Conservation (phyloP, 2,797 vertebrate species). For the Novumbra hubbsi region DNA sequence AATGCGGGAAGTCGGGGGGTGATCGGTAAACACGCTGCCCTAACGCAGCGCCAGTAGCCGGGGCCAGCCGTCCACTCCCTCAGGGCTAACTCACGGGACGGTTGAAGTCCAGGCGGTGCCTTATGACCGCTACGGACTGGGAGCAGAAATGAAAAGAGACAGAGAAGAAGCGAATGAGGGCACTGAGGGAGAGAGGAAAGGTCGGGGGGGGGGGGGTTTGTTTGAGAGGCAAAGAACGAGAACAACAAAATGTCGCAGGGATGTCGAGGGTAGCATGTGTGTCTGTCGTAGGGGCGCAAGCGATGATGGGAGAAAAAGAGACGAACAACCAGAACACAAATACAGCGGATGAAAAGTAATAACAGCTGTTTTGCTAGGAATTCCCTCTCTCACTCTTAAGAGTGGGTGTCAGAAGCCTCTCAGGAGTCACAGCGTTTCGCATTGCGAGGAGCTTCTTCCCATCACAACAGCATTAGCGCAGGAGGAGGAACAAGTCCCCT, state of each 20-base stretch:
- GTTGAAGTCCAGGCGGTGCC: neutral
- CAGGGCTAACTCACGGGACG: neutral
- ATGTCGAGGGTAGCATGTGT: no score
- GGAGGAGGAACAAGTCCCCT: conserved; percentile 50
- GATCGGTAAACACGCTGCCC: neutral
- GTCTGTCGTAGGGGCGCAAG: no score
- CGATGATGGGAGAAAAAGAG: neutral
- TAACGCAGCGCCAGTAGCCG: neutral
- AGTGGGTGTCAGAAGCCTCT: neutral
- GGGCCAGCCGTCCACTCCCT: neutral
- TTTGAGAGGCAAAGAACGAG: neutral
- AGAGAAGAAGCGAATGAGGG: neutral
- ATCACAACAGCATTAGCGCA: neutral
- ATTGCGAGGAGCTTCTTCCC: neutral
- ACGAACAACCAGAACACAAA: neutral
- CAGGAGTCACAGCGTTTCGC: conserved; percentile 5
- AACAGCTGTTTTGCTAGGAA: neutral
- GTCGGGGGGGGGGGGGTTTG: no score
- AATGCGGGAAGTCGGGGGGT: conserved; percentile 8
- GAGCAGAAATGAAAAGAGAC: neutral
- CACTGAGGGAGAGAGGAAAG: neutral
- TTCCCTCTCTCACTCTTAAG: neutral
- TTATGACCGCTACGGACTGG: neutral
- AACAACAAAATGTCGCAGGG: no score
- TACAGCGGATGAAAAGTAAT: conserved; percentile 30